Conservation (phyloP, 2,797 vertebrate genomes). For the Glyptemys insculpta region DNA sequence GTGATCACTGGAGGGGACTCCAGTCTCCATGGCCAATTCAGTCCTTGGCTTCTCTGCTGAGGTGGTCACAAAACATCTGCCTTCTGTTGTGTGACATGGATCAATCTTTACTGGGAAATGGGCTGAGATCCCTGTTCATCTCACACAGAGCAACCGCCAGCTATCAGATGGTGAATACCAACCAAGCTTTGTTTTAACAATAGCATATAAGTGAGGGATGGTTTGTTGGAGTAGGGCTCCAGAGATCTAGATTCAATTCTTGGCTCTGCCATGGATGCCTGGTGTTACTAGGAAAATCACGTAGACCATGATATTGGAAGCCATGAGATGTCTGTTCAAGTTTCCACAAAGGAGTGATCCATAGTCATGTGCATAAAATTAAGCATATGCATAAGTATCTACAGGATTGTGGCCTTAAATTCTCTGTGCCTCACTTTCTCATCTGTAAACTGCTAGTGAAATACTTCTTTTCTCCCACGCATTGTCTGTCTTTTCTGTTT, state of each 20-base stretch:
- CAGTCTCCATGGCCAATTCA: not conserved
- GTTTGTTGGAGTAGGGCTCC: too few species aligned
- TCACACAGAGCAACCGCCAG: not conserved
- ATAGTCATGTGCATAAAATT: not conserved
- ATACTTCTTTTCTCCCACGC: not conserved
- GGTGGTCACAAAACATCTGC: not conserved
- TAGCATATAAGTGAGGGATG: not conserved
- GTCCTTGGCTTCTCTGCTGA: not conserved
- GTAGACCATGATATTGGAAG: not conserved
- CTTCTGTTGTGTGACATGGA: not conserved
- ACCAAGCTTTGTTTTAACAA: not conserved
- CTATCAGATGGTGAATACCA: not conserved
- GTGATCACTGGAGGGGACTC: not conserved
- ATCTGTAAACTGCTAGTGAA: not conserved
- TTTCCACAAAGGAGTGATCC: not conserved
- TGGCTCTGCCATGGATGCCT: not conserved
- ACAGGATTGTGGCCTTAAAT: fast-evolving
- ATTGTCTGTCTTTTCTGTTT: constrained; percentile 13
- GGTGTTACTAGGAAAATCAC: not conserved
- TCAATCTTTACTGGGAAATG: too few species aligned
- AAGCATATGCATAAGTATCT: not conserved
- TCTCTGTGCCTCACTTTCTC: not conserved
- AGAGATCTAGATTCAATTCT: not conserved
- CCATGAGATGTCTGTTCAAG: too few species aligned
- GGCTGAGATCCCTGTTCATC: not conserved